A percentile compares a stretch with the other conserved stretches of the same genome.
These are phyloP conservation scores for Micrasema longulum DNA, from an alignment of 1,140 invertebrate genomes.

Conservation along the genomic window DNA sequence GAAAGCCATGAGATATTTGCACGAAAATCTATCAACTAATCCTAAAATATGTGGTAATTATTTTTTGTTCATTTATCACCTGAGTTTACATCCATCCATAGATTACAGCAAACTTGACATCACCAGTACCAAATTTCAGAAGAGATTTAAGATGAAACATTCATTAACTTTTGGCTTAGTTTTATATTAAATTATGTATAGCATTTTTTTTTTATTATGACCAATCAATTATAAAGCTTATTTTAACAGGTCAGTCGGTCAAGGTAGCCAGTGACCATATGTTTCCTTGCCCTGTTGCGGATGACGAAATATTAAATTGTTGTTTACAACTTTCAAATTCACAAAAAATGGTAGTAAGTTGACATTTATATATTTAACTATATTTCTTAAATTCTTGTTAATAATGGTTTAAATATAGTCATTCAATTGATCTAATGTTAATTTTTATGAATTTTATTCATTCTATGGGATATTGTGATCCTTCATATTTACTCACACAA, in stretches of 20 bases:
- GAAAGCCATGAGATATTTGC: conserved; percentile 38
- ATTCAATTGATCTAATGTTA: no score
- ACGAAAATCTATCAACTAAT: conserved; percentile 39
- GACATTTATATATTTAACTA: neutral
- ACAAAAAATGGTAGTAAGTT: conserved; percentile 28
- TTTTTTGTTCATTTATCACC: no score
- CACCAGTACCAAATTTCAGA: no score
- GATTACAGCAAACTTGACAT: no score
- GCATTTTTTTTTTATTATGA: neutral
- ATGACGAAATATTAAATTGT: conserved; percentile 50
- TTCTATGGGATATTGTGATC: no score
- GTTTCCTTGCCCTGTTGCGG: conserved; percentile 31
- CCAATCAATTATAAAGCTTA: neutral
- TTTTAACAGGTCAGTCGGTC: conserved; percentile 43
- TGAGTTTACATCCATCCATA: no score
- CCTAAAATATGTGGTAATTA: conserved; percentile 32
- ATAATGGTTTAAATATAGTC: no score
- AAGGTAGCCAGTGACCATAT: conserved; percentile 46
- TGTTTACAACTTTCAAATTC: conserved; percentile 40
- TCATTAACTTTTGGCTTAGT: no score
- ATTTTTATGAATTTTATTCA: no score
- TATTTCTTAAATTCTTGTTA: no score
- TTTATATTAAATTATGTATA: neutral
- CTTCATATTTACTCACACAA: no score
- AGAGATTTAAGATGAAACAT: no score